Percentiles rank a stretch among this genome's conserved stretches.
phyloP scores from a whole-genome alignment of 2,113 vertebrate species.

The Aepyceros melampus region DNA sequence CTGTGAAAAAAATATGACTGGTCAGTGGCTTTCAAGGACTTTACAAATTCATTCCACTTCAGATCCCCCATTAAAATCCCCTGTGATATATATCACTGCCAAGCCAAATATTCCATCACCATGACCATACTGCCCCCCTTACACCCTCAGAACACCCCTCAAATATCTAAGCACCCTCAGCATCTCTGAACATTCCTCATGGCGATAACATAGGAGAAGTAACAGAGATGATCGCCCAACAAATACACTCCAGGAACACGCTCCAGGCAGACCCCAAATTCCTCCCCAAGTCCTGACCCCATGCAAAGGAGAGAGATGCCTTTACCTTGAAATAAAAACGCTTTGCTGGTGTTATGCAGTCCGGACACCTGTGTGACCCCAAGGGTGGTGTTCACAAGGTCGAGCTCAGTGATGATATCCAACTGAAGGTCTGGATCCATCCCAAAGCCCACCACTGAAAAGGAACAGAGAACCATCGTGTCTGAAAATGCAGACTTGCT shows the following conservation, averaged over 20 bases:
- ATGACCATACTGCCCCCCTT: background rate
- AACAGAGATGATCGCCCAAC: background rate
- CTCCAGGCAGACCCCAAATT: background rate
- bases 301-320: background rate
- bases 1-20: background rate
- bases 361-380: slow-evolving; percentile 94
- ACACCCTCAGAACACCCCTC: background rate
- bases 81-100: background rate
- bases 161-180: background rate
- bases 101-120: background rate
- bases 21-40: background rate
- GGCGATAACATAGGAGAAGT: background rate
- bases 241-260: background rate
- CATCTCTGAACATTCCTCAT: background rate
- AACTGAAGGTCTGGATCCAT: slow-evolving; percentile 92
- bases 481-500: slow-evolving; percentile 41
- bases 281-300: background rate
- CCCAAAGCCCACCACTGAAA: slow-evolving; percentile 88
- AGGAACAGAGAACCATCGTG: slow-evolving; percentile 54
- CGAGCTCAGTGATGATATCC: slow-evolving; percentile 92
- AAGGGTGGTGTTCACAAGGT: slow-evolving; percentile 90
- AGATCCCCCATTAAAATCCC: background rate
- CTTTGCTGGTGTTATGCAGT: slow-evolving; percentile 95
- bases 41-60: background rate
- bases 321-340: slow-evolving; percentile 95